Conservation (phyloP, 2,888 invertebrate species). For the Caenorhabditis uteleia region DNA sequence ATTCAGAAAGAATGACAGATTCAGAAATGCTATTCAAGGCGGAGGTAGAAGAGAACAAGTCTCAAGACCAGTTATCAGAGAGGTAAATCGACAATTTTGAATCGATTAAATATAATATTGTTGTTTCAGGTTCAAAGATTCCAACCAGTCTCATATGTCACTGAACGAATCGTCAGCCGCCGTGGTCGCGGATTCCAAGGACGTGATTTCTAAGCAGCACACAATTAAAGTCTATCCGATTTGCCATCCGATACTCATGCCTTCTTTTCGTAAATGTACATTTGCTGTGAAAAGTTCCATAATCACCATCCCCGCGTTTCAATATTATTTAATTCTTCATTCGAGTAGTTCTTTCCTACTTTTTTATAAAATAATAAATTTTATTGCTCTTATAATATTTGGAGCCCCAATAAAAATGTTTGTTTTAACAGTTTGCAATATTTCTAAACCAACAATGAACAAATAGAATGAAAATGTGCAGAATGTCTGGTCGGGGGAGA, state of each 20-base stretch:
- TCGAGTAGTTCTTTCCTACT: too few species aligned
- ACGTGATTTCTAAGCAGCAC: too few species aligned
- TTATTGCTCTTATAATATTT: too few species aligned
- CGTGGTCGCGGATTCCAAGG: constrained; percentile 38
- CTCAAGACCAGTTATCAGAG: constrained; percentile 11
- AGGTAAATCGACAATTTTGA: constrained; percentile 9
- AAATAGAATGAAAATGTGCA: too few species aligned
- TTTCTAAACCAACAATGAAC: neutral
- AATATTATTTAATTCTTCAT: too few species aligned
- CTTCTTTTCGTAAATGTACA: too few species aligned
- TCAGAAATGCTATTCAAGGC: constrained; percentile 4
- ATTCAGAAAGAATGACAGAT: constrained; percentile 14
- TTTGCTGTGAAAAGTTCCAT: too few species aligned
- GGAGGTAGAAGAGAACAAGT: constrained; percentile 3
- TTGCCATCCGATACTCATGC: too few species aligned
- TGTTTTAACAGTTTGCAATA: neutral
- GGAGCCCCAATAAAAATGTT: neutral
- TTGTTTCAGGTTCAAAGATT: constrained; percentile 16
- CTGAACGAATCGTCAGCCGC: constrained; percentile 17
- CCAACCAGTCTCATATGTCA: constrained; percentile 33
- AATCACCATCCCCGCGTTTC: too few species aligned
- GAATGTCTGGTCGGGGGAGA: constrained; percentile 12
- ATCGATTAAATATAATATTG: neutral
- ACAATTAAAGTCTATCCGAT: too few species aligned
- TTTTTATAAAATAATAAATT: too few species aligned